Evolutionary conservation across 1,140 invertebrate genomes (phyloP).

Genomic region (Drosophila paulistorum): DNA sequence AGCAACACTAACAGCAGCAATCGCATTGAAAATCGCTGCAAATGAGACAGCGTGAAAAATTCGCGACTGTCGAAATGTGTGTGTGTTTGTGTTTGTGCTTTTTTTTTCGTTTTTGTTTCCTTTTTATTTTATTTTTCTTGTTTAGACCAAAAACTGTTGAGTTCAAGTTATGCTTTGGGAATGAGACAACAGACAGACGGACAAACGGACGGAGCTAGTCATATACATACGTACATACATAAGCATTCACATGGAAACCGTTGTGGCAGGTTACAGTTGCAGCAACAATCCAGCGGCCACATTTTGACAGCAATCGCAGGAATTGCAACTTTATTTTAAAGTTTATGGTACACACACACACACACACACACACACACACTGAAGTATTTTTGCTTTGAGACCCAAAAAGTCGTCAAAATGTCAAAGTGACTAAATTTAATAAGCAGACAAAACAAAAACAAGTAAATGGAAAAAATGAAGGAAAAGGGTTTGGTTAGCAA

Average conservation of each 20-base stretch:
- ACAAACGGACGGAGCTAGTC: conserved; percentile 40
- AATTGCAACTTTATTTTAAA: conserved; percentile 76
- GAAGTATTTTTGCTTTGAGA: conserved; percentile 34
- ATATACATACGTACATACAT: conserved; percentile 43
- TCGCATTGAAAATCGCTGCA: conserved; percentile 61
- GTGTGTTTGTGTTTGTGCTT: not conserved
- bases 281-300: conserved; percentile 51
- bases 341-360: conserved; percentile 45
- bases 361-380: conserved; percentile 36
- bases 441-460: conserved; percentile 49
- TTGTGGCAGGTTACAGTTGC: conserved; percentile 28
- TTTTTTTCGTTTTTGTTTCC: conserved; percentile 46
- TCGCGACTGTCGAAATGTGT: conserved; percentile 64
- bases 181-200: conserved; percentile 21
- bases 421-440: conserved; percentile 67
- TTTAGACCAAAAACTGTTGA: conserved; percentile 35
- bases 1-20: conserved; percentile 31
- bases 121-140: conserved; percentile 12
- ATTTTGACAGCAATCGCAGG: conserved; percentile 69
- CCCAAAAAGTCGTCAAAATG: conserved; percentile 59
- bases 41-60: conserved; percentile 69
- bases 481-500: conserved; percentile 8
- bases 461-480: not conserved
- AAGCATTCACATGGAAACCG: conserved; percentile 61
- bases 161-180: conserved; percentile 24